These are phyloP conservation scores for Calephelis virginiensis DNA, from an alignment of 1,140 invertebrate species.

Conservation along the genomic window DNA sequence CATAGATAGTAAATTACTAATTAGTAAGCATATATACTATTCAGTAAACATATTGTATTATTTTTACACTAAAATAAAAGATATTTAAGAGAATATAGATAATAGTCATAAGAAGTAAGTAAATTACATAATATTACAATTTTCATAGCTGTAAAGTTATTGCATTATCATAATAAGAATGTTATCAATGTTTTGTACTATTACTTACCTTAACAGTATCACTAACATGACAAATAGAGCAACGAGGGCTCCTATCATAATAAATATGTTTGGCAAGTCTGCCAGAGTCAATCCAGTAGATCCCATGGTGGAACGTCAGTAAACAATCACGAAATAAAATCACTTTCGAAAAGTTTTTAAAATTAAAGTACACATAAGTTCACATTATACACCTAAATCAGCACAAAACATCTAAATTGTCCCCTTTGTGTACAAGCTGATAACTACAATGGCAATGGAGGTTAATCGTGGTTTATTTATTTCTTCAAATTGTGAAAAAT, in stretches of 20 bases:
- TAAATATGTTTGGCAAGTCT: conserved; percentile 85
- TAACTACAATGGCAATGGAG: not conserved
- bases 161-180: not conserved
- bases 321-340: conserved; percentile 47
- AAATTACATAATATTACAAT: not conserved
- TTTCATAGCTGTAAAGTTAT: too few species aligned
- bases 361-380: conserved; percentile 48
- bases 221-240: conserved; percentile 67
- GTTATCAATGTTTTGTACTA: not conserved
- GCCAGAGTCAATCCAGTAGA: conserved; percentile 82
- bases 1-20: too few species aligned
- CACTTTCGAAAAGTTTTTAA: conserved; percentile 41
- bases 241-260: conserved; percentile 82
- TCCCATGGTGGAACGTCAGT: conserved; percentile 52
- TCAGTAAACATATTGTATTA: too few species aligned
- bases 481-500: not conserved
- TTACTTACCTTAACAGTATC: conserved; percentile 63
- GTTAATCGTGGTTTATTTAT: conserved; percentile 7
- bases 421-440: conserved; percentile 1
- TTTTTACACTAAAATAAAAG: too few species aligned
- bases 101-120: too few species aligned
- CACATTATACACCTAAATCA: conserved; percentile 34
- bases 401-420: conserved; percentile 31
- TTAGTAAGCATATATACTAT: too few species aligned
- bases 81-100: too few species aligned